Base-by-base conservation (phyloP, 2,888 invertebrate genomes). In the Silvanus unidentatus region DNA sequence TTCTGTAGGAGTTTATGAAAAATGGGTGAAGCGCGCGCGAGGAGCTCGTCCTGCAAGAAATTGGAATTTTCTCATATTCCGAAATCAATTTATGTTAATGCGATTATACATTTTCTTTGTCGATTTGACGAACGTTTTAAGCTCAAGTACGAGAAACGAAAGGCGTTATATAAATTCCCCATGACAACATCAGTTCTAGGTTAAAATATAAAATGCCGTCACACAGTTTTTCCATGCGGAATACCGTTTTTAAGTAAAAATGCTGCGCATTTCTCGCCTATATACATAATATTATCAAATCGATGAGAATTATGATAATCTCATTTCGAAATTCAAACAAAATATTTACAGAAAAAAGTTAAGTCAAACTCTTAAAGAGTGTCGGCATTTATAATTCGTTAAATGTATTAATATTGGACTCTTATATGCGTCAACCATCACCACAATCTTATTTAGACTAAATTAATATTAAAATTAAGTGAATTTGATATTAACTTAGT, bases 1-100 rank as follows among this genome's bases (percentile, higher is more conserved):
- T n/a, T n/a, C n/a, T n/a, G n/a, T n/a, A n/a, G n/a, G n/a, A n/a
- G n/a, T n/a, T n/a, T 43, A 40, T 27, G 40, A 47, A 47, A 47
- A 43, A 47, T 47, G 43, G 35, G 38, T 11, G 28, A 40, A 36
- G 47, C 41, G 40, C 38, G 22, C 22, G 8, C 8, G 4, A 22
- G 22, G n/a, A 5, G 22, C 22, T 3, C 22, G 22, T 22, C 22
- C 22, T 48, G 50, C 54, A 47, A 43, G 50, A 57, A 55, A 54
- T 54, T 52, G 55, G 50, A 54, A 58, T 54, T 56, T 54, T 54
- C 56, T 58, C 55, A 56, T 57, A 58, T 53, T 58, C 47, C 47
- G 36, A 45, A 57, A 57, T 58, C 57, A 57, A 58, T 58, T 57
- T 55, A 58, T 55, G 57, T 52, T 58, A 58, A 58, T 58, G 51